Evolutionary conservation across 2,797 vertebrate species (phyloP).

Genomic region (Alauda arvensis): DNA sequence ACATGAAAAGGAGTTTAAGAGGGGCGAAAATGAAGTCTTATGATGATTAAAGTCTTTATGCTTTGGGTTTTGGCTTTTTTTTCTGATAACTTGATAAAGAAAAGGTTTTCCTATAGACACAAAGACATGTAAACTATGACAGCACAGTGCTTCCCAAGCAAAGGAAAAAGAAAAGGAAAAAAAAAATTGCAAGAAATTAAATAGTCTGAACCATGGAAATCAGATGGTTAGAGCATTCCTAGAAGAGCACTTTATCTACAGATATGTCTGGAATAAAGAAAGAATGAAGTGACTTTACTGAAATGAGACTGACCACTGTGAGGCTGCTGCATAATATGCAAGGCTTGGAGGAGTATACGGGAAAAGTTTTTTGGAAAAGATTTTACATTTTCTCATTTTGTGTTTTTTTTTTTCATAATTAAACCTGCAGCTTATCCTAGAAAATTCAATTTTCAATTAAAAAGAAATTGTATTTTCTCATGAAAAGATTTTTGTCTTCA

Average conservation of each 20-base stretch:
- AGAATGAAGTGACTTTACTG: slow-evolving; percentile 73
- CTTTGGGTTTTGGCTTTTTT: neutral
- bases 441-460: slow-evolving; percentile 67
- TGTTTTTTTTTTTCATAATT: slow-evolving; percentile 37
- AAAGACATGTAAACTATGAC: slow-evolving; percentile 75
- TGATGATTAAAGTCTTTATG: slow-evolving; percentile 71
- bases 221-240: slow-evolving; percentile 72
- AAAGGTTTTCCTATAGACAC: slow-evolving; percentile 72
- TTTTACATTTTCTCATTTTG: slow-evolving; percentile 34
- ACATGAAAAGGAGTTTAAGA: slow-evolving; percentile 69
- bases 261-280: slow-evolving; percentile 75
- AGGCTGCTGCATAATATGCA: slow-evolving; percentile 82
- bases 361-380: slow-evolving; percentile 44
- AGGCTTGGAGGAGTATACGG: slow-evolving; percentile 75
- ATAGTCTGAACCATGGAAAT: slow-evolving; percentile 78
- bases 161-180: slow-evolving; percentile 29
- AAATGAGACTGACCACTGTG: slow-evolving; percentile 84
- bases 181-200: slow-evolving; percentile 61
- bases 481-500: slow-evolving; percentile 22
- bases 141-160: slow-evolving; percentile 68
- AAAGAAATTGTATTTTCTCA: slow-evolving; percentile 41
- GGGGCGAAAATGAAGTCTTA: slow-evolving; percentile 53
- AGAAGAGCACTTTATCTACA: slow-evolving; percentile 78
- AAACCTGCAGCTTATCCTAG: slow-evolving; percentile 79
- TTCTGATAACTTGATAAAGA: slow-evolving; percentile 11